Evolutionary conservation across 2,113 vertebrate genomes (phyloP).

Genomic region (Peucedramus taeniatus): DNA sequence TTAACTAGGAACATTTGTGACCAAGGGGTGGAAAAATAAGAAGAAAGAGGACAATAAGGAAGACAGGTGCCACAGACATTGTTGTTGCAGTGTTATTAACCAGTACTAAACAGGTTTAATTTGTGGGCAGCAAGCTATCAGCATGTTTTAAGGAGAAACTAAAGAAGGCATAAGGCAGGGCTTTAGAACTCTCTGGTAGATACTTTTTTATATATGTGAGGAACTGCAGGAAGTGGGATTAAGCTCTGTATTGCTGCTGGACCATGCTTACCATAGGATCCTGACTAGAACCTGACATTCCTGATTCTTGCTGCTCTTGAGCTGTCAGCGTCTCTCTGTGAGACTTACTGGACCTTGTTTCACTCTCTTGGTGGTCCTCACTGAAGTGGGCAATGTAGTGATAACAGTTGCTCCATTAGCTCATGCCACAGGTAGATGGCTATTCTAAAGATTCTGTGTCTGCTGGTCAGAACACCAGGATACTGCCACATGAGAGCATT

Average conservation of each 20-base stretch:
- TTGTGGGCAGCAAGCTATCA: neutral
- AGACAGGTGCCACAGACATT: neutral
- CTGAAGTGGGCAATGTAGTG: neutral
- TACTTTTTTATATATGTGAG: neutral
- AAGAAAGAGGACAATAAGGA: neutral
- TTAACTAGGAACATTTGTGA: neutral
- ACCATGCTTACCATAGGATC: rapidly evolving
- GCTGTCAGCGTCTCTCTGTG: neutral
- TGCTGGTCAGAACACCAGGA: neutral
- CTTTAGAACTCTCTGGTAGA: neutral
- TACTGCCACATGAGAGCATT: neutral
- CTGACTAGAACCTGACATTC: neutral
- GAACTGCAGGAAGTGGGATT: neutral
- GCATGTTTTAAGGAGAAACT: neutral
- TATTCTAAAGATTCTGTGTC: neutral
- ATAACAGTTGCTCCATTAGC: neutral
- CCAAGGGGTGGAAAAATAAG: neutral
- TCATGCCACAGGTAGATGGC: neutral
- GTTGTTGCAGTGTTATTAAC: neutral
- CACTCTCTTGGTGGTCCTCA: neutral
- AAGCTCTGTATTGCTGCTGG: neutral
- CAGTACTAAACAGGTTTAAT: neutral
- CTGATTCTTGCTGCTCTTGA: neutral
- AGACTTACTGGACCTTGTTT: neutral
- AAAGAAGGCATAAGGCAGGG: neutral